phyloP scores from a whole-genome alignment of 2,113 vertebrate genomes.

The Chionodraco myersi region DNA sequence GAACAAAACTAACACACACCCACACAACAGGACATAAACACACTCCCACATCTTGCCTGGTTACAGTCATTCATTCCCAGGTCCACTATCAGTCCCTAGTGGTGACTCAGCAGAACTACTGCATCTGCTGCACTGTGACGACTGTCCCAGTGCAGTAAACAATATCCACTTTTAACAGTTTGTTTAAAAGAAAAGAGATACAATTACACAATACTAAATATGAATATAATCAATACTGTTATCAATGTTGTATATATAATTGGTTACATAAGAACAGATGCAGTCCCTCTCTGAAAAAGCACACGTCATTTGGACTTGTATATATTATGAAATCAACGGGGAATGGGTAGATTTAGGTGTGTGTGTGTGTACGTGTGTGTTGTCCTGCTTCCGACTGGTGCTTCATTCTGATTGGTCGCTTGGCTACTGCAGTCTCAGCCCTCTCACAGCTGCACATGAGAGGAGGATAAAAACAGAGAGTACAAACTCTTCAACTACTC shows the following conservation, averaged over 20 bases:
- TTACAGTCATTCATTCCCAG: slow-evolving; percentile 6
- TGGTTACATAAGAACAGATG: neutral
- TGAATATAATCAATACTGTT: neutral
- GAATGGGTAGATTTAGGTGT: slow-evolving; percentile 20
- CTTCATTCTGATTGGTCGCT: slow-evolving; percentile 72
- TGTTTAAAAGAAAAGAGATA: neutral
- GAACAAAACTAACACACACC: neutral
- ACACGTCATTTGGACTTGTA: neutral
- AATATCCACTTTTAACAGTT: neutral
- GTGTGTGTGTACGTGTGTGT: slow-evolving; percentile 17
- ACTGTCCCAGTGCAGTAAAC: neutral
- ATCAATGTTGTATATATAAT: neutral
- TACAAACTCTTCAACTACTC: slow-evolving; percentile 24
- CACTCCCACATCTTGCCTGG: slow-evolving; percentile 3
- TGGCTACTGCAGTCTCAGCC: slow-evolving; percentile 74
- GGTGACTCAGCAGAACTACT: slow-evolving; percentile 48
- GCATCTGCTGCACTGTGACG: slow-evolving; percentile 36
- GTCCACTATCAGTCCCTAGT: slow-evolving; percentile 67
- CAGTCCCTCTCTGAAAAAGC: neutral
- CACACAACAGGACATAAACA: neutral
- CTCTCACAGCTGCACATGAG: slow-evolving; percentile 60
- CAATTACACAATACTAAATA: neutral
- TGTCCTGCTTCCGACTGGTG: slow-evolving; percentile 52
- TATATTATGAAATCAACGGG: slow-evolving; percentile 17
- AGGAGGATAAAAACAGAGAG: slow-evolving; percentile 53